These are phyloP conservation scores for Xylocopa sonorina DNA, from an alignment of 1,140 invertebrate species.

Conservation along the genomic window DNA sequence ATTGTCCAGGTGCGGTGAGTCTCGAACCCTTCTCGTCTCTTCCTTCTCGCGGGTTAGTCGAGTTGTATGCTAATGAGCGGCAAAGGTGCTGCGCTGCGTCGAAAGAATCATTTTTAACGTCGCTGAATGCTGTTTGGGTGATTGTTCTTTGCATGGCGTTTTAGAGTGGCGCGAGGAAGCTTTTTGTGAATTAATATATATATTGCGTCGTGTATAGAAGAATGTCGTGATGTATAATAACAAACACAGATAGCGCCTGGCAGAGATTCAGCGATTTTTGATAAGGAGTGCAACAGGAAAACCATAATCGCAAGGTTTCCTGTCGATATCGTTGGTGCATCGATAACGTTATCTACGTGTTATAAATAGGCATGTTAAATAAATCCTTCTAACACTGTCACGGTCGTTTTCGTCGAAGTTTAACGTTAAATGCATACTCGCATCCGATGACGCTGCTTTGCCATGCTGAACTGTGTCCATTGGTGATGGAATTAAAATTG, in stretches of 20 bases:
- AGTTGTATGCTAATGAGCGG: neutral
- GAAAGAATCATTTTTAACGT: neutral
- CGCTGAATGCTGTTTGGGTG: neutral
- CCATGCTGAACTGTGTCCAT: too few relatives aligned
- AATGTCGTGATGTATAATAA: too few relatives aligned
- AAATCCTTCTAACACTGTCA: neutral
- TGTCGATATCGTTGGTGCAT: neutral
- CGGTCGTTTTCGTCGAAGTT: neutral
- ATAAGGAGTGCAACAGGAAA: neutral
- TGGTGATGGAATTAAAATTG: too few relatives aligned
- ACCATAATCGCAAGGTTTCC: neutral
- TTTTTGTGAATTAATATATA: neutral
- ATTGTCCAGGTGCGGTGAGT: slow-evolving; percentile 16
- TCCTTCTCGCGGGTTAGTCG: neutral
- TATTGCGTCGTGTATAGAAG: too few relatives aligned
- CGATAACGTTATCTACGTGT: neutral
- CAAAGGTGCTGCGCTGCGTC: too few relatives aligned
- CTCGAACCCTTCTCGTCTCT: neutral
- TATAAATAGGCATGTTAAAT: neutral
- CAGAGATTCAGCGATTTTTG: neutral
- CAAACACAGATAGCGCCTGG: too few relatives aligned
- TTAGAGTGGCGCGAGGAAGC: neutral
- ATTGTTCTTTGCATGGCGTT: neutral
- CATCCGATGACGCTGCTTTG: too few relatives aligned
- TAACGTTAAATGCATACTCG: too few relatives aligned